phyloP scores from a whole-genome alignment of 1,140 invertebrate genomes.

The Tetragonula clypearis region DNA sequence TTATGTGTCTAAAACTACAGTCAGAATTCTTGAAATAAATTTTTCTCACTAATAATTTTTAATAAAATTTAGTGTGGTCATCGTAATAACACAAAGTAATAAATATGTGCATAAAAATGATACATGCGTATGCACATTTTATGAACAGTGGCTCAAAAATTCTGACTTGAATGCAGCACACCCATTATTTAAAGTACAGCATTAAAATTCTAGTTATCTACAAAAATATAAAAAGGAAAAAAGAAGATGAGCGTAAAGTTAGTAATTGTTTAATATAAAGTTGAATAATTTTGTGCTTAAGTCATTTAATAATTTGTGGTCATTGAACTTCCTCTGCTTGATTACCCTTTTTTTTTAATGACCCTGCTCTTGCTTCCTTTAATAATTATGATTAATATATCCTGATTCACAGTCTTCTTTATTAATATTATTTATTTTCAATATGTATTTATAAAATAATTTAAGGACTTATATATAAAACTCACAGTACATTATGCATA shows the following conservation, averaged over 20 bases:
- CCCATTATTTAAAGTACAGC: slow-evolving; percentile 27
- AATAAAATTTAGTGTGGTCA: background rate
- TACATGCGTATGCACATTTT: background rate
- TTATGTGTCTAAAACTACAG: slow-evolving; percentile 34
- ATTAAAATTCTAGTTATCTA: slow-evolving; percentile 20
- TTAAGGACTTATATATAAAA: slow-evolving; percentile 57
- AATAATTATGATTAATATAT: slow-evolving; percentile 55
- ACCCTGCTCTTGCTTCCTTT: slow-evolving; percentile 54
- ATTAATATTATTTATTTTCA: slow-evolving; percentile 56
- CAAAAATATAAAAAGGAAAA: background rate
- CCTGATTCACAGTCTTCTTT: slow-evolving; percentile 35
- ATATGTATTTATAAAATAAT: slow-evolving; percentile 46
- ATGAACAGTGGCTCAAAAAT: slow-evolving; percentile 51
- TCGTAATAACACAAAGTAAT: background rate
- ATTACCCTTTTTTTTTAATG: slow-evolving; percentile 43
- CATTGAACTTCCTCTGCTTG: slow-evolving; percentile 52
- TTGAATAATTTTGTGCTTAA: slow-evolving; percentile 31
- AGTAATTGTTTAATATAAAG: slow-evolving; percentile 15
- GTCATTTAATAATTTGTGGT: slow-evolving; percentile 44
- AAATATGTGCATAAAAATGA: background rate
- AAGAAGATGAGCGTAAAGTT: slow-evolving; percentile 15
- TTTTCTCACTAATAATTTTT: background rate
- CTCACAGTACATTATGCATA: slow-evolving; percentile 50
- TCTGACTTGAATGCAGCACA: slow-evolving; percentile 62
- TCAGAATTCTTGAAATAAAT: slow-evolving; percentile 62